phyloP scores from a whole-genome alignment of 2,113 vertebrate species.

The Canis aureus region DNA sequence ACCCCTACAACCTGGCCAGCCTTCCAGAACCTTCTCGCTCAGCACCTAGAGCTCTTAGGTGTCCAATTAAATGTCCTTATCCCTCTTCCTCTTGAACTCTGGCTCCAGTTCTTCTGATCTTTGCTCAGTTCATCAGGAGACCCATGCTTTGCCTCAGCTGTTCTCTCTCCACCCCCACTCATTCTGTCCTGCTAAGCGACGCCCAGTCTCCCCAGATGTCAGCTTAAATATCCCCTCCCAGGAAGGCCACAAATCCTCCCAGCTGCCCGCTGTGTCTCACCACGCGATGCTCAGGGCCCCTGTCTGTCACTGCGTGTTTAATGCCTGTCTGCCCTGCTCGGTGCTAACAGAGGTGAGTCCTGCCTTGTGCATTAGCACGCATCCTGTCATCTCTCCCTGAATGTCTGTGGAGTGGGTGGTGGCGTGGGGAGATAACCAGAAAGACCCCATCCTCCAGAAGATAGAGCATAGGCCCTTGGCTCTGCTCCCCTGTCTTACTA shows the following conservation, averaged over 20 bases:
- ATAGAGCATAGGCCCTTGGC: fast-evolving
- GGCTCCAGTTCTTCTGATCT: not conserved
- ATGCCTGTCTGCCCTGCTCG: not conserved
- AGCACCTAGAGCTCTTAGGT: too few relatives aligned
- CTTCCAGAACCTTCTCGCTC: not conserved
- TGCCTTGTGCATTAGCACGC: not conserved
- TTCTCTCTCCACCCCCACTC: not conserved
- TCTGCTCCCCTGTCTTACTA: not conserved
- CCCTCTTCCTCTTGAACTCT: not conserved
- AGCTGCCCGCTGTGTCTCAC: not conserved
- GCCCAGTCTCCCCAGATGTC: not conserved
- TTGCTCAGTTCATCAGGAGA: not conserved
- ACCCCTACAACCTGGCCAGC: not conserved
- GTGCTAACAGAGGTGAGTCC: not conserved
- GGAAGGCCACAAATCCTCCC: too few relatives aligned
- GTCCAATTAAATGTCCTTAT: not conserved
- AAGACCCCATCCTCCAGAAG: not conserved
- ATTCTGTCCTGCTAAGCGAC: not conserved
- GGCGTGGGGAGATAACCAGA: not conserved
- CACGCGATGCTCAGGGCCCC: fast-evolving
- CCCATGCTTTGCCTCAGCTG: not conserved
- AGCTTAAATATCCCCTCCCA: not conserved
- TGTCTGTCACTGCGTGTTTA: not conserved
- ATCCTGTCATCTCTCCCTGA: not conserved
- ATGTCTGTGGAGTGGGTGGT: not conserved